A percentile compares a stretch with the other conserved stretches of the same genome.
Conservation (phyloP, 2,888 invertebrate species). For the Drosophila histrio region DNA sequence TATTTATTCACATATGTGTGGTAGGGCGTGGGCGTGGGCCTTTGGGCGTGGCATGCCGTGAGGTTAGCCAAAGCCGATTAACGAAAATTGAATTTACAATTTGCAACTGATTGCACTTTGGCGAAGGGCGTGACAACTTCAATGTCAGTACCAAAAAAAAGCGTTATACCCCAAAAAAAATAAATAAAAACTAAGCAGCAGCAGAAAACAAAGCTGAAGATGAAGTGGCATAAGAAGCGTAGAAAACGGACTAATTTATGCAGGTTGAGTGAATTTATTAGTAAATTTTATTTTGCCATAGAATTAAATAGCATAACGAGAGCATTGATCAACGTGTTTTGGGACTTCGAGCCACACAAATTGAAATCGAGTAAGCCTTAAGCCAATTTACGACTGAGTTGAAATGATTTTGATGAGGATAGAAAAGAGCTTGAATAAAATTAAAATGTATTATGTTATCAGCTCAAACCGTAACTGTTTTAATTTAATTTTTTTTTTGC, state of each 20-base stretch:
- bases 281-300: constrained; percentile 25
- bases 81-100: constrained; percentile 73
- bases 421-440: neutral
- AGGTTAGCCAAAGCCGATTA: constrained; percentile 74
- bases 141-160: constrained; percentile 20
- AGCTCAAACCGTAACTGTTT: neutral
- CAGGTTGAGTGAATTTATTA: constrained; percentile 49
- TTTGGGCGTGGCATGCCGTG: constrained; percentile 36
- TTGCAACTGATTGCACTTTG: constrained; percentile 70
- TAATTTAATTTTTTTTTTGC: too few species aligned
- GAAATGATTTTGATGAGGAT: neutral
- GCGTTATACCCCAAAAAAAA: neutral
- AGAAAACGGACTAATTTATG: constrained; percentile 62
- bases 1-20: constrained; percentile 30
- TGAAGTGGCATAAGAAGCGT: neutral
- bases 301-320: constrained; percentile 14
- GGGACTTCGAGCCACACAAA: constrained; percentile 1
- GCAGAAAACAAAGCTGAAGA: neutral
- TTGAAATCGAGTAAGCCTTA: neutral
- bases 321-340: constrained; percentile 15
- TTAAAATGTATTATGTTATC: neutral
- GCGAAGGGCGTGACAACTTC: constrained; percentile 1
- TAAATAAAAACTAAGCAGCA: neutral
- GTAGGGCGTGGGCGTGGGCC: neutral
- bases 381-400: constrained; percentile 10